Evolutionary conservation across 1,140 invertebrate species (phyloP).

Genomic region (Polypedilum pembai): DNA sequence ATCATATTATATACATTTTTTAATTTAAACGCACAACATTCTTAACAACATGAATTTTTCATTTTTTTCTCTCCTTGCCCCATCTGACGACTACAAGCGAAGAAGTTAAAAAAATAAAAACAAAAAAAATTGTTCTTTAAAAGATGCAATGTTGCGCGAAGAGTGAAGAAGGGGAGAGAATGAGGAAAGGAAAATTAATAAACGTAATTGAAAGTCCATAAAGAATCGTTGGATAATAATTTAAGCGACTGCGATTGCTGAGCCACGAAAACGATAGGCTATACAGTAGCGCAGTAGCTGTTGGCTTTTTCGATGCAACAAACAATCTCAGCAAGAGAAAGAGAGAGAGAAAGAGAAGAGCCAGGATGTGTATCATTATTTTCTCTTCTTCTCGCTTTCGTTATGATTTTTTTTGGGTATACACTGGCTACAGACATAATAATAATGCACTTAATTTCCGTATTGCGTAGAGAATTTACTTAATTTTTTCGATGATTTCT

Average conservation of each 20-base stretch:
- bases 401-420: not conserved
- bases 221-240: conserved; percentile 10
- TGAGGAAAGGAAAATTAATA: conserved; percentile 8
- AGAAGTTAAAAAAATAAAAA: not conserved
- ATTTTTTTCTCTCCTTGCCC: not conserved
- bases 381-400: not conserved
- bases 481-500: not conserved
- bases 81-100: not conserved
- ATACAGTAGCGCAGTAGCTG: not conserved
- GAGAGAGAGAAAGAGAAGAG: too few species aligned
- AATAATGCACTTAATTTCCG: not conserved
- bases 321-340: too few species aligned
- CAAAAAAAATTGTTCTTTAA: not conserved
- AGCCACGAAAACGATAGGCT: not conserved
- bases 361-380: conserved; percentile 13
- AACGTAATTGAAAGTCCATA: conserved; percentile 12
- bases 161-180: not conserved
- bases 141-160: not conserved
- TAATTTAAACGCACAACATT: conserved; percentile 18
- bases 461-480: not conserved
- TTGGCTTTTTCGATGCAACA: not conserved
- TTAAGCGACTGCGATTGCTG: conserved; percentile 10
- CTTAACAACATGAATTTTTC: conserved; percentile 19
- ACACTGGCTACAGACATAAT: not conserved
- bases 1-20: not conserved